Evolutionary conservation across 2,113 vertebrate species (phyloP), one percentile per base, ranked within the genome.

Genomic region (Cariama cristata): DNA sequence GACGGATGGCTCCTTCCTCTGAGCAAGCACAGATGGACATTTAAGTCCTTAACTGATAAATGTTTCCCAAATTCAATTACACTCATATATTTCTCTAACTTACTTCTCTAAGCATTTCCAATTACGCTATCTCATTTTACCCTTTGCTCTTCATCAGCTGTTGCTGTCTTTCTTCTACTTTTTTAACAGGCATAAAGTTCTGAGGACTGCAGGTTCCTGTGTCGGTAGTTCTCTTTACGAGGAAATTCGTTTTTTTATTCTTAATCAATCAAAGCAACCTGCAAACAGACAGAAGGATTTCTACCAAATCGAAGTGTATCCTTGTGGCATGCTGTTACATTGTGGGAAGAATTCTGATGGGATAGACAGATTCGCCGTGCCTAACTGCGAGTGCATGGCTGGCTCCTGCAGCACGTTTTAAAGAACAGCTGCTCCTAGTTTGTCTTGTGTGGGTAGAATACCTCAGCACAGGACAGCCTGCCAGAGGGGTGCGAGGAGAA

Each of bases 281-380:
- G 68, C 73, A 11, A 8, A 19, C 12, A 40, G 23, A 35, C 44
- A 49, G 55, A 16, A 28, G 38, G 35, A 28, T 35, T 79, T n/a
- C 86, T 9, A 8, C 40, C 23, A 19, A 23, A 23, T 2, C 2
- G 0, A 16, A 47, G 28, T 1, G 6, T 12, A 15, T 9, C 30
- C 30, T 4, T 2, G 22, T 17, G 67, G 22, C 59, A 4, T 1
- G 2, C 35, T 40, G 56, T 23, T 19, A 8, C 0, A 2, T 0
- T 3, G 47, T 13, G n/a, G 52, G 58, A 56, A 10, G 64, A 26
- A 38, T 32, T 21, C 59, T 44, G 63, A 33, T 0, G 5, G 49
- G 75, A 14, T 0, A 30, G 58, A 5, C 17, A 6, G 38, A 16
- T 10, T 9, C 15, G 1, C 35, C 0, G 2, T 23, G 67, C 60